Evolutionary conservation across 1,140 invertebrate genomes (phyloP).

Genomic region (Popillia japonica): DNA sequence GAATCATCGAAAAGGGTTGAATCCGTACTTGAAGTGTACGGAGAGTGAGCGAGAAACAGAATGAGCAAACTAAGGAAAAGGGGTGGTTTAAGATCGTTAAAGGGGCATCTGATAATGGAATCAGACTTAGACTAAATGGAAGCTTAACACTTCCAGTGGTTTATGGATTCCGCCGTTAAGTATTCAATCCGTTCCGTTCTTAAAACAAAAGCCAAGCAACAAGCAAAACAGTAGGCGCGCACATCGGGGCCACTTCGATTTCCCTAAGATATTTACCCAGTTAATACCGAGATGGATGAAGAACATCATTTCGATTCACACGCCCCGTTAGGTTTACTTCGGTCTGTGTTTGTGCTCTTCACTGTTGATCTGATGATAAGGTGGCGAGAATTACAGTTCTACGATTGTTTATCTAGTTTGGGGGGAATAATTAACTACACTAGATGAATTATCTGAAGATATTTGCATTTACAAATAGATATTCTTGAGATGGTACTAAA

Average conservation of each 20-base stretch:
- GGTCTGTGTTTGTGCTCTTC: neutral
- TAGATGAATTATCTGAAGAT: too few species aligned
- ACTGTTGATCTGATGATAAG: too few species aligned
- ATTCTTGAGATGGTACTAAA: too few species aligned
- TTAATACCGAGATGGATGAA: slow-evolving; percentile 31
- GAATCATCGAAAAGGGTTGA: neutral
- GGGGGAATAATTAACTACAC: too few species aligned
- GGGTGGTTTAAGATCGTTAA: slow-evolving; percentile 53
- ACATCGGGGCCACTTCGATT: slow-evolving; percentile 52
- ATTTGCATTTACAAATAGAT: too few species aligned
- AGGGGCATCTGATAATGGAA: slow-evolving; percentile 55
- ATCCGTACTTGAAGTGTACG: too few species aligned
- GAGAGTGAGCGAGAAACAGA: neutral
- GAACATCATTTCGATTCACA: slow-evolving; percentile 36
- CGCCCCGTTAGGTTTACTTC: neutral
- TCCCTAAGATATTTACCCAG: slow-evolving; percentile 37
- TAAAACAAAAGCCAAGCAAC: slow-evolving; percentile 47
- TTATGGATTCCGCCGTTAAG: slow-evolving; percentile 56
- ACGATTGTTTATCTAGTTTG: too few species aligned
- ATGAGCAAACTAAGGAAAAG: slow-evolving; percentile 38
- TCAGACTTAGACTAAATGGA: slow-evolving; percentile 57
- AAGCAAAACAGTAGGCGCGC: slow-evolving; percentile 18
- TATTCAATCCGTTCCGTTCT: slow-evolving; percentile 55
- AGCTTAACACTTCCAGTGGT: slow-evolving; percentile 56
- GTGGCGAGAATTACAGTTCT: too few species aligned